These are phyloP conservation scores for Drosophila monieri DNA, from an alignment of 2,888 invertebrate species.

Conservation along the genomic window DNA sequence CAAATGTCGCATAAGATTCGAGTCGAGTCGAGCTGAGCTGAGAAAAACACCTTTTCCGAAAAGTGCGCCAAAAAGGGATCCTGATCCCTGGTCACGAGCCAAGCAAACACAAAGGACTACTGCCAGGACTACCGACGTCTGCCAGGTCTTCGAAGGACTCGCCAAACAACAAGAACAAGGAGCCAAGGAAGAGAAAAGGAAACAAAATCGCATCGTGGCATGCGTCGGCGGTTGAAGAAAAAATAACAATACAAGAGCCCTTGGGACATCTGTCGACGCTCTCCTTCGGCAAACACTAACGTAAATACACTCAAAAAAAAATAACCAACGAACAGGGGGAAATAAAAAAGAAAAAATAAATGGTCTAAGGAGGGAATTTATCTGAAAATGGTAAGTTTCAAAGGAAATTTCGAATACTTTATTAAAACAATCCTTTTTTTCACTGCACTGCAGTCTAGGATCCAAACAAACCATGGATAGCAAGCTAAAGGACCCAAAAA, in stretches of 20 bases:
- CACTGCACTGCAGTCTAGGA: neutral
- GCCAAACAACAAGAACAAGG: slow-evolving; percentile 12
- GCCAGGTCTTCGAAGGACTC: slow-evolving; percentile 14
- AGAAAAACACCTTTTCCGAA: slow-evolving; percentile 45
- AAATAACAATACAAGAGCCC: slow-evolving; percentile 17
- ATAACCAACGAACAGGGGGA: neutral
- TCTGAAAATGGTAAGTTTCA: neutral
- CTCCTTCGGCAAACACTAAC: slow-evolving; percentile 41
- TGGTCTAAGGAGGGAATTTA: too few species aligned
- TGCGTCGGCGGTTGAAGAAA: slow-evolving; percentile 36
- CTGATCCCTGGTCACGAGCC: slow-evolving; percentile 42
- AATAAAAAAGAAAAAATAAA: neutral
- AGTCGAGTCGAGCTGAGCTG: neutral
- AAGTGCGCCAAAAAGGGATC: slow-evolving; percentile 65
- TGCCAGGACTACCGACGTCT: slow-evolving; percentile 11
- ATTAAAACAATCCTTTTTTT: neutral
- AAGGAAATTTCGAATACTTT: neutral
- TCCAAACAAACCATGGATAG: slow-evolving; percentile 8
- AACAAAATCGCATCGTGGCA: slow-evolving; percentile 45
- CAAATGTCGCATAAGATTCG: slow-evolving; percentile 60
- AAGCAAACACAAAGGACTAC: slow-evolving; percentile 23
- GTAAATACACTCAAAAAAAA: slow-evolving; percentile 10
- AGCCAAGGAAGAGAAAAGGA: slow-evolving; percentile 21
- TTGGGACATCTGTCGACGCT: slow-evolving; percentile 66
- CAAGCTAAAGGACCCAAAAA: neutral